Base-by-base conservation (phyloP, 2,113 vertebrate genomes). In the Rhabdomys dilectus region DNA sequence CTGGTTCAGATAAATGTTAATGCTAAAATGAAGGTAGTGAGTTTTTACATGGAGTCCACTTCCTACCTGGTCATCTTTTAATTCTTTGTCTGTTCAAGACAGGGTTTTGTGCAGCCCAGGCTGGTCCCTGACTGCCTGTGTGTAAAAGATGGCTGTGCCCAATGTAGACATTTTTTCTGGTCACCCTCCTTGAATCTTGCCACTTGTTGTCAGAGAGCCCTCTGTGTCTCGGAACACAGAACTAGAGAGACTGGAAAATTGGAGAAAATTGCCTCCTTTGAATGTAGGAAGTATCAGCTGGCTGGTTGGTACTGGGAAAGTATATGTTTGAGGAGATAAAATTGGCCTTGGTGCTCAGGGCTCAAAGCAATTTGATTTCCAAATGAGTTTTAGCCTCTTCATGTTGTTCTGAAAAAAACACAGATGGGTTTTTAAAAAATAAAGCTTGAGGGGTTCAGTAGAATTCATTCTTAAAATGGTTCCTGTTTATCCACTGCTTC, bases 211-310 rank as follows among this genome's bases (percentile, higher is more conserved):
- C 76, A 22, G 45, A 60, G 70, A 84, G 77, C 51, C 95, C 89
- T 84, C 60, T n/a, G 45, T 45, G 88, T 78, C 90, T 93, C 89
- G 13, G 19, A 70, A 62, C 0, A 13, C 76, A 39, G 45, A 2
- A 7, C 29, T 45, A 26, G 89, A 88, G 78, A 97, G 92, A 95
- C 94, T 84, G 58, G 72, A 85, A 96, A 87, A 34, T 70, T 92
- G 76, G 80, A 90, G 42, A 78, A 95, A 96, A 91, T 48, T 42
- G 26, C 91, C 90, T 80, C 73, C 88, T 97, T 94, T 91, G 82
- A n/a, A 0, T 64, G 58, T 36, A 48, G 62, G 81, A 86, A 94
- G 93, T 85, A 90, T 76, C 96, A 86, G 94, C 96, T 70, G 90
- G 76, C 92, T 39, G 60, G 81, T 5, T 68, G 88, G 77, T 82